Evolutionary conservation across 2,888 invertebrate genomes (phyloP).

Genomic region (Serrognathus titanus): DNA sequence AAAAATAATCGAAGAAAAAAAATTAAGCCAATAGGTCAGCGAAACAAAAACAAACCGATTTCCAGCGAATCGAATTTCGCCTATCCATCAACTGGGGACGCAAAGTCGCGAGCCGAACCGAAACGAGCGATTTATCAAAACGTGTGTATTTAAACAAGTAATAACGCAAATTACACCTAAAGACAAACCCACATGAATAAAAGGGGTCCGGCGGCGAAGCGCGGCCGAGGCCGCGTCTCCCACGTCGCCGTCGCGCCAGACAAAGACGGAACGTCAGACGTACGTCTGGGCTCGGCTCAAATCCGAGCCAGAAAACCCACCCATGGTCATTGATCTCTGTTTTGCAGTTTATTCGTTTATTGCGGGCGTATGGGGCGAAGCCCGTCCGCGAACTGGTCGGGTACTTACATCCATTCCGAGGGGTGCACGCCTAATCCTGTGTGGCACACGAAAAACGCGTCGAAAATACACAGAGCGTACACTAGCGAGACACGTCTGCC

Average conservation of each 20-base stretch:
- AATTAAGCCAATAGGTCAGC: too few species aligned
- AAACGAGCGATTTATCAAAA: too few species aligned
- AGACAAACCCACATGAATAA: constrained; percentile 19
- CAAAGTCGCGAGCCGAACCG: too few species aligned
- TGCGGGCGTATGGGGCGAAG: constrained; percentile 3
- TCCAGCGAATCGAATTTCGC: too few species aligned
- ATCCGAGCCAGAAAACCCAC: constrained; percentile 44
- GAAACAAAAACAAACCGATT: too few species aligned
- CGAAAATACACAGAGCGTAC: constrained; percentile 16
- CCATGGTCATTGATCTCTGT: constrained; percentile 50
- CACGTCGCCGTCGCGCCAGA: constrained; percentile 5
- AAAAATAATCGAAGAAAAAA: too few species aligned
- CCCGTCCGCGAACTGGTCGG: not conserved
- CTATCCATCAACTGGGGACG: too few species aligned
- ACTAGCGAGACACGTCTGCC: constrained; percentile 23
- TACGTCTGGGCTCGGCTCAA: constrained; percentile 27
- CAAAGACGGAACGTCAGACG: constrained; percentile 23
- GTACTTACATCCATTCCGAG: constrained; percentile 24
- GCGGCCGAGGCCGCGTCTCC: not conserved
- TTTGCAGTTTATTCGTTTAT: constrained; percentile 25
- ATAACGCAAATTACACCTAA: constrained; percentile 17
- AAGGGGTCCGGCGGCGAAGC: constrained; percentile 8
- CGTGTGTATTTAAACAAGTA: not conserved
- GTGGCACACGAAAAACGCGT: constrained; percentile 13
- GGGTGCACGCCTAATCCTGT: constrained; percentile 15